These are phyloP conservation scores for Microhierax caerulescens DNA, from an alignment of 2,797 vertebrate genomes.

Conservation along the genomic window DNA sequence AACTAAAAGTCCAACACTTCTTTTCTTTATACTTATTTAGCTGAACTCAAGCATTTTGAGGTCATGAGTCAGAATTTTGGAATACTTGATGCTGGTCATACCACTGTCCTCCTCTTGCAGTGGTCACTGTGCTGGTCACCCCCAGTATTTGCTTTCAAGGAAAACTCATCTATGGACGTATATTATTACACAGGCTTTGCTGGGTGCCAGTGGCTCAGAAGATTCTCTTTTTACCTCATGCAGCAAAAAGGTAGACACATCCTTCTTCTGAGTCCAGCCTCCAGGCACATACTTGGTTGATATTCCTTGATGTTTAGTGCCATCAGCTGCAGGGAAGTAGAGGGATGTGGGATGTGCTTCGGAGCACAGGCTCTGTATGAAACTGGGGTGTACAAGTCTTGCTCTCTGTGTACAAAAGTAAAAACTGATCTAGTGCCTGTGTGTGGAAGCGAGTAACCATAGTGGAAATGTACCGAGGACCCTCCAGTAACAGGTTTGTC, in stretches of 20 bases:
- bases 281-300: neutral
- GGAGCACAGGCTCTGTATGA: neutral
- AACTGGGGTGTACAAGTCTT: neutral
- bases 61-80: neutral
- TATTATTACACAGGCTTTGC: neutral
- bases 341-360: neutral
- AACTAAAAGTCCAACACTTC: rapidly evolving
- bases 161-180: rapidly evolving
- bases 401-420: neutral
- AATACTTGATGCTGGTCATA: neutral
- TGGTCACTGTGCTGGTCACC: neutral
- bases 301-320: neutral
- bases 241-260: rapidly evolving
- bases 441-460: neutral
- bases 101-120: neutral
- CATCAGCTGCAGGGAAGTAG: rapidly evolving
- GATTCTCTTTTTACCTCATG: neutral
- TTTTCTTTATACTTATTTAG: neutral
- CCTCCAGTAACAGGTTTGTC: neutral
- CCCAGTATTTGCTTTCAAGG: neutral
- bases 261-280: neutral
- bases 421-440: neutral
- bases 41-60: neutral
- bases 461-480: rapidly evolving
- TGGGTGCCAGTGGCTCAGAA: neutral